These are phyloP conservation scores for Lineus longissimus DNA, from an alignment of 1,140 invertebrate genomes.

Conservation along the genomic window DNA sequence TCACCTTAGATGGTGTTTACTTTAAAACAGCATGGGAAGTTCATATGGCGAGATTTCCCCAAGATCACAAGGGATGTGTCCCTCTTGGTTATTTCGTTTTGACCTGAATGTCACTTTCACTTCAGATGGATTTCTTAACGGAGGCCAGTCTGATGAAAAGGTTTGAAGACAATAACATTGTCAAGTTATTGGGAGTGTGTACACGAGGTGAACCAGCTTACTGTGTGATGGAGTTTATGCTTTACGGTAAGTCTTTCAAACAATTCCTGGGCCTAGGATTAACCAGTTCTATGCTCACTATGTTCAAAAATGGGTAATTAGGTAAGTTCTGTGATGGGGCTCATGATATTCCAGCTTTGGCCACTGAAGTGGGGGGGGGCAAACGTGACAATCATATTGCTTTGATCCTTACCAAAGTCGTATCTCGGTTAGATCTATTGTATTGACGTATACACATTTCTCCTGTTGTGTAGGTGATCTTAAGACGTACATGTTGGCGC, in stretches of 20 bases:
- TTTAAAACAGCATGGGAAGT: too few relatives aligned
- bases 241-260: conserved; percentile 42
- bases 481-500: conserved; percentile 79
- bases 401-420: too few relatives aligned
- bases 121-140: conserved; percentile 78
- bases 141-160: conserved; percentile 90
- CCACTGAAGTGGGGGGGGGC: too few relatives aligned
- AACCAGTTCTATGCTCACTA: background rate
- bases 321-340: background rate
- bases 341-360: background rate
- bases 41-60: too few relatives aligned
- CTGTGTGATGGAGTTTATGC: conserved; percentile 50
- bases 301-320: background rate
- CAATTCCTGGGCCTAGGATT: background rate
- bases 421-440: too few relatives aligned
- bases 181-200: conserved; percentile 49
- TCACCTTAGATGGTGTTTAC: too few relatives aligned
- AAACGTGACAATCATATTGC: too few relatives aligned
- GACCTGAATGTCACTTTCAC: too few relatives aligned
- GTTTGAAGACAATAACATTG: conserved; percentile 72
- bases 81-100: too few relatives aligned
- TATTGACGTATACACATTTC: too few relatives aligned
- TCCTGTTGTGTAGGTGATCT: conserved; percentile 63
- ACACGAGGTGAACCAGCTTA: conserved; percentile 49
- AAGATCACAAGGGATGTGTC: too few relatives aligned